A percentile compares a stretch with the other conserved stretches of the same genome.
phyloP scores from a whole-genome alignment of 1,140 invertebrate genomes.

The Leptopilina clavipes region DNA sequence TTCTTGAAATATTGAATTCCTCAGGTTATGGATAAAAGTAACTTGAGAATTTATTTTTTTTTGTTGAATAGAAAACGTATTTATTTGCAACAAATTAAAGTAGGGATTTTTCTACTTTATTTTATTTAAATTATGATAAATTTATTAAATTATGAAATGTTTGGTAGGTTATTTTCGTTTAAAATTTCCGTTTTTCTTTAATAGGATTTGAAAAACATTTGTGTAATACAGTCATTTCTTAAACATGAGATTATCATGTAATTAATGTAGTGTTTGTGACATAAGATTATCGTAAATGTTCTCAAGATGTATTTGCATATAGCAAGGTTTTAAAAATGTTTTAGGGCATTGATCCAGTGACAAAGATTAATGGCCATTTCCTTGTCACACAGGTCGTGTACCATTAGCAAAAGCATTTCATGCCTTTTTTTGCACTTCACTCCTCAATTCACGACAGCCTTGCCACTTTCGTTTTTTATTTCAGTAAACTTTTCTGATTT shows the following conservation, averaged over 20 bases:
- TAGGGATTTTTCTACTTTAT: no score
- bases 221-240: not conserved
- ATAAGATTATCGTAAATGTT: not conserved
- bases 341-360: slow-evolving; percentile 23
- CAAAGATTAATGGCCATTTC: slow-evolving; percentile 23
- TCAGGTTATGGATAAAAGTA: not conserved
- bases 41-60: not conserved
- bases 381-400: slow-evolving; percentile 29
- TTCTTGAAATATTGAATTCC: not conserved
- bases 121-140: no score
- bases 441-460: not conserved
- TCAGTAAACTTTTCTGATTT: not conserved
- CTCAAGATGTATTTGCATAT: not conserved
- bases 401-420: slow-evolving; percentile 17
- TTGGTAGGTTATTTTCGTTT: no score
- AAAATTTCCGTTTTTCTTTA: no score
- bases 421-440: slow-evolving; percentile 11
- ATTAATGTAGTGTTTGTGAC: not conserved
- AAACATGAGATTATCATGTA: not conserved
- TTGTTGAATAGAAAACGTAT: no score
- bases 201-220: no score
- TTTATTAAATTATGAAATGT: no score
- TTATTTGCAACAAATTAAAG: no score
- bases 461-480: not conserved
- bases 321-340: slow-evolving; percentile 18